Conservation (phyloP, 2,113 vertebrate genomes). For the Syngnathoides biaculeatus region DNA sequence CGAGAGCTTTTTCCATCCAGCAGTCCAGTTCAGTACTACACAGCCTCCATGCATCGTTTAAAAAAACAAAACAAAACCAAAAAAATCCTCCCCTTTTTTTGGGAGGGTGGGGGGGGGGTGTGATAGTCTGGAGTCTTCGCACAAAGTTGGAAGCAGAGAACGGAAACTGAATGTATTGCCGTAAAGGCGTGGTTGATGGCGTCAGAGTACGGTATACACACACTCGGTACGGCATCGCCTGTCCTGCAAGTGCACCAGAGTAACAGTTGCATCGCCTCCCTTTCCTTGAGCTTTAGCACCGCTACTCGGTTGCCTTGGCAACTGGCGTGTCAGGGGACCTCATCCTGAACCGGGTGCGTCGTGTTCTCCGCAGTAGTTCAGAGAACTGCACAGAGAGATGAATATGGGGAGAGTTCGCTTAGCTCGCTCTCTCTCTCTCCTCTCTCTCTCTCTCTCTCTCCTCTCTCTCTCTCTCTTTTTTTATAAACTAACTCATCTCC, state of each 20-base stretch:
- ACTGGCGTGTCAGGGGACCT: slow-evolving; percentile 65
- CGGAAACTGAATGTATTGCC: not conserved
- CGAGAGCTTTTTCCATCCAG: slow-evolving; percentile 1
- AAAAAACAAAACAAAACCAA: no score
- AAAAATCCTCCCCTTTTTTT: no score
- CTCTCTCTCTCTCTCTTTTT: not conserved
- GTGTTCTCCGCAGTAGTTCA: slow-evolving; percentile 57
- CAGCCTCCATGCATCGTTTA: no score
- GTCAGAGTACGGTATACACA: not conserved
- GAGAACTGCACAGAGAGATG: slow-evolving; percentile 27
- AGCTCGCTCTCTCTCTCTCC: slow-evolving; percentile 5
- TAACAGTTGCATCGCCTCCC: slow-evolving; percentile 40
- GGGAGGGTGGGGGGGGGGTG: no score
- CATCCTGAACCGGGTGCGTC: slow-evolving; percentile 40
- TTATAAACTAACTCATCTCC: slow-evolving; percentile 11
- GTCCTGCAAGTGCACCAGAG: slow-evolving; percentile 42
- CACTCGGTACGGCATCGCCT: not conserved
- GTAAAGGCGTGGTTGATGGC: not conserved
- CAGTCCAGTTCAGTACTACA: not conserved
- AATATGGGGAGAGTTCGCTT: slow-evolving; percentile 33
- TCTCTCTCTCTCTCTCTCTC: slow-evolving; percentile 3
- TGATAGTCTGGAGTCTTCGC: not conserved
- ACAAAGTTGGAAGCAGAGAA: not conserved
- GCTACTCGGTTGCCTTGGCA: slow-evolving; percentile 64
- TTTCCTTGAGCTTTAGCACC: slow-evolving; percentile 38